Base-by-base conservation (phyloP, 2,113 vertebrate genomes). In the Tinamus guttatus region DNA sequence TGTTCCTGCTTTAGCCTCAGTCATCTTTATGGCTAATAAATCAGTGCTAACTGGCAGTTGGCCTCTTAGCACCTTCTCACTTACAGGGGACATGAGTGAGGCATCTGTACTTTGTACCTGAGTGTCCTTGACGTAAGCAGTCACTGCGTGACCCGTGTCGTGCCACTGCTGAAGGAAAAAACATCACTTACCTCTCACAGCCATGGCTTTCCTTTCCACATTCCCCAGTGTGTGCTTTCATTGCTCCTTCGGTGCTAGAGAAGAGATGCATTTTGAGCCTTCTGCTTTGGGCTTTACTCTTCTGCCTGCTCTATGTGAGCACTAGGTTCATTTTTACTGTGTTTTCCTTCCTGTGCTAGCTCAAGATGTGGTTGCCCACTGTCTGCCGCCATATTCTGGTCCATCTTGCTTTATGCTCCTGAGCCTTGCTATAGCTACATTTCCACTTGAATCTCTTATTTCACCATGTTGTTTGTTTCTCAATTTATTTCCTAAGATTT, bases 61-160 rank as follows among this genome's bases (percentile, higher is more conserved):
- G 65, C 52, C 34, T 51, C 19, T 4, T 28, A n/a, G 43, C 73
- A 62, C 70, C 91, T 2, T 73, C 87, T 81, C 34, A 2, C 3
- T 2, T 7, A 30, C 41, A 7, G 60, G 83, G 82, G 77, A 68
- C 67, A 85, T 41, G 73, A 4, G 1, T 1, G 4, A 75, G 92
- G 73, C 68, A 76, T 38, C 73, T 81, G 90, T 25, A 81, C 86
- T 86, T 79, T 68, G 86, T 64, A 5, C 83, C 32, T 68, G 22
- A 0, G 3, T 60, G 32, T 41, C 51, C 36, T 7, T 45, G 30
- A 14, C 43, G 41, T 78, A 6, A 64, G 47, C 90, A 60, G 49
- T n/a, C 18, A 28, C 40, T 8, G 34, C 28, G 58, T 93, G 88
- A 91, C 3, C 0, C 21, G 76, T 18, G 32, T 52, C 52, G 36